Base-by-base conservation (phyloP, 2,113 vertebrate species). In the Capreolus pygargus region DNA sequence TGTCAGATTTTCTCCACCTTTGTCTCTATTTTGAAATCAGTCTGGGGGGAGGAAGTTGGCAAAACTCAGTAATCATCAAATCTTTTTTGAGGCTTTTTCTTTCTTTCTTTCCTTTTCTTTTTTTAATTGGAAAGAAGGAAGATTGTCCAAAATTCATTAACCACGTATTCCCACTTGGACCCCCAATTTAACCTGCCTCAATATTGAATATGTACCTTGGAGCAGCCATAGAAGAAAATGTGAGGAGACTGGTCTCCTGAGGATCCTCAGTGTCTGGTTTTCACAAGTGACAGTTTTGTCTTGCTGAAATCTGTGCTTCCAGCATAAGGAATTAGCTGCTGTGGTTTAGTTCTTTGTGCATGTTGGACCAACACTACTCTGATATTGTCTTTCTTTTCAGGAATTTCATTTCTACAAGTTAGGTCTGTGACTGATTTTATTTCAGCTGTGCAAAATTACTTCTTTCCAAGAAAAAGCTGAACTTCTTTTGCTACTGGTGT, bases 141-240 rank as follows among this genome's bases (percentile, higher is more conserved):
- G 84, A 88, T 70, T 47, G 39, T 85, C 78, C 8, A 82, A 74
- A 95, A 97, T 91, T 97, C 95, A 97, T 97, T 98, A 98, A 91
- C 30, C 50, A 64, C 60, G 12, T 91, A 94, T 91, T 96, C 95
- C 92, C 95, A 64, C 14, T 33, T 97, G 92, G 9, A 36, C 25
- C 54, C 76, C 21, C 45, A 43, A 50, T 96, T 91, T 97, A 95
- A 94, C 87, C 79, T 95, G 52, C 45, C 39, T 95, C 78, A 91
- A 89, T 94, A 97, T 84, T 84, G 82, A 89, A 82, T 96, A 67
- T 60, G 43, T 76, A 33, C 81, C 93, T 97, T 76, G 60, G 55
- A 61, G 45, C 2, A 50, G n/a, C 36, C 50, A 14, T 83, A 52
- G 43, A 92, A 60, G 57, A 78, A 50, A 7, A 70, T 52, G 19